phyloP scores from a whole-genome alignment of 1,140 invertebrate species.

The Bursaphelenchus mucronatus region DNA sequence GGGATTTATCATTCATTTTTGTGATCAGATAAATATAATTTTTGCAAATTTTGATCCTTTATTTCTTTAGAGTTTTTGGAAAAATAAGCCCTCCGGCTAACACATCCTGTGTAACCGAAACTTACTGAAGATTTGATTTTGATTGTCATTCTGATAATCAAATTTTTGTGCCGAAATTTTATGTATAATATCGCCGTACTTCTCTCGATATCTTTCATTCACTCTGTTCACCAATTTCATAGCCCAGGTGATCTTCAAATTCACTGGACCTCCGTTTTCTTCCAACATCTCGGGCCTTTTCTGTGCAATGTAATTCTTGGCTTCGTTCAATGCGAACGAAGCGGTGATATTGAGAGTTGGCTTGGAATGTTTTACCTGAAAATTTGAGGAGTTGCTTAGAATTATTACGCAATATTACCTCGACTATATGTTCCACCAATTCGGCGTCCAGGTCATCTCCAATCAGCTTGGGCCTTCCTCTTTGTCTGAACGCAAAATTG shows the following conservation, averaged over 20 bases:
- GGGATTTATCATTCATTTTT: too few species aligned
- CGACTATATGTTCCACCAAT: slow-evolving; percentile 57
- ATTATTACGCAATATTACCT: slow-evolving; percentile 46
- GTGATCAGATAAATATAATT: too few species aligned
- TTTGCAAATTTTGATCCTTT: too few species aligned
- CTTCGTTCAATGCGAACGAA: slow-evolving; percentile 49
- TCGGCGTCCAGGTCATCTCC: slow-evolving; percentile 59
- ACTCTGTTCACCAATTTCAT: slow-evolving; percentile 53
- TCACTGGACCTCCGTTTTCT: slow-evolving; percentile 56
- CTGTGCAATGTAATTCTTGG: slow-evolving; percentile 49
- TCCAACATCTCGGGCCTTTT: slow-evolving; percentile 54
- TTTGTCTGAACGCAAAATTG: slow-evolving; percentile 47
- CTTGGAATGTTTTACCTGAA: too few species aligned
- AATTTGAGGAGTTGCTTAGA: slow-evolving; percentile 34
- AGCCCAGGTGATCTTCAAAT: slow-evolving; percentile 59
- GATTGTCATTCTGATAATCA: too few species aligned
- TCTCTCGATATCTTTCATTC: slow-evolving; percentile 39
- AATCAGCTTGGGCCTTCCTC: slow-evolving; percentile 58
- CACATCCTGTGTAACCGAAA: too few species aligned
- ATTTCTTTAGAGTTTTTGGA: too few species aligned
- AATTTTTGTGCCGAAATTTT: too few species aligned
- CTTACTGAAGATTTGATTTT: too few species aligned
- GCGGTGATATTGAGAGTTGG: slow-evolving; percentile 39
- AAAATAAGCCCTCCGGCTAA: too few species aligned
- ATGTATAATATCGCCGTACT: too few species aligned